Percentiles rank a stretch among this genome's conserved stretches.
These are phyloP conservation scores for Phenganax marumi DNA, from an alignment of 92 coral and sea anemone species.

Conservation along the genomic window DNA sequence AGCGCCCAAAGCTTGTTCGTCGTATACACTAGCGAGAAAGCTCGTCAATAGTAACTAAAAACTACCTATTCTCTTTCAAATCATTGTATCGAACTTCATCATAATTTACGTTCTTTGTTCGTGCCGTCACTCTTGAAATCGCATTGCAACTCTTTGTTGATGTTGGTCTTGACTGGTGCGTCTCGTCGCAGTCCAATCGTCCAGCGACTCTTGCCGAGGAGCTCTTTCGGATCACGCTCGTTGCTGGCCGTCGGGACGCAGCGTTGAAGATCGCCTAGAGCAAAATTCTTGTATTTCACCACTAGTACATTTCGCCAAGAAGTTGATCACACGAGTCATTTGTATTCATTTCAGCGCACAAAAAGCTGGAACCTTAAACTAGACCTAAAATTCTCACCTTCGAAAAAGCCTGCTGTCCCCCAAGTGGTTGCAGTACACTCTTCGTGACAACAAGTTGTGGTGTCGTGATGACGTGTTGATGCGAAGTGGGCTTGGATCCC, in stretches of 20 bases:
- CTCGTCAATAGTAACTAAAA: no score
- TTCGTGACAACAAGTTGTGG: conserved; percentile 54
- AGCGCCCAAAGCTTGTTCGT: no score
- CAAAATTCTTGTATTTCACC: no score
- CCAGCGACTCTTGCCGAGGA: conserved; percentile 38
- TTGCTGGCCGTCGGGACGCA: conserved; percentile 29
- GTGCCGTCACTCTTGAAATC: not conserved
- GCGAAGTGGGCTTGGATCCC: conserved; percentile 48
- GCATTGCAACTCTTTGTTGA: conserved; percentile 31
- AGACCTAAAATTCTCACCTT: not conserved
- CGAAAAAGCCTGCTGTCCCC: conserved; percentile 48
- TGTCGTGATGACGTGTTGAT: conserved; percentile 34
- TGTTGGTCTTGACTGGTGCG: conserved; percentile 20
- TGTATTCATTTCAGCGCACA: no score
- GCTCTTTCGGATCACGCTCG: conserved; percentile 37
- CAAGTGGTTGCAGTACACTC: conserved; percentile 71
- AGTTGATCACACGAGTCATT: no score
- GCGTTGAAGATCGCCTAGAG: conserved; percentile 3
- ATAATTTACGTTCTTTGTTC: not conserved
- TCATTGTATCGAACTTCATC: not conserved
- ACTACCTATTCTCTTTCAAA: no score
- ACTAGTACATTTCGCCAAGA: no score
- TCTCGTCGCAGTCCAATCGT: not conserved
- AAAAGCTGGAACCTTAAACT: no score
- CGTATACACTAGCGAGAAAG: no score